Conservation (phyloP, 2,113 vertebrate species). For the Heterochromis multidens region DNA sequence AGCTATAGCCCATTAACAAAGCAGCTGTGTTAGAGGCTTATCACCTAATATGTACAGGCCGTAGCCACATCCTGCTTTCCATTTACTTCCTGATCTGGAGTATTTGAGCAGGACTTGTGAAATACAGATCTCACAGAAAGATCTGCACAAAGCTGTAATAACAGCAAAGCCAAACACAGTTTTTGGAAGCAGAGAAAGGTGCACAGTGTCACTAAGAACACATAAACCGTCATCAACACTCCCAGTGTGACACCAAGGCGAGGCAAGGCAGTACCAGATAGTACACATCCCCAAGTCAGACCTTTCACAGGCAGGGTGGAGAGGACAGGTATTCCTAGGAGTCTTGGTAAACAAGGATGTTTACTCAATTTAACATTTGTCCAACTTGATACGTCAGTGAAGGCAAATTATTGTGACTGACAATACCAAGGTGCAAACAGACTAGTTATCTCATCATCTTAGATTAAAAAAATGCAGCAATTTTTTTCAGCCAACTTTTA, state of each 20-base stretch:
- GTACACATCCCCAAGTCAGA: constrained; percentile 13
- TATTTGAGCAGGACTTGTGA: constrained; percentile 43
- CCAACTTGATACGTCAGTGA: not conserved
- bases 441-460: not conserved
- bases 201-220: not conserved
- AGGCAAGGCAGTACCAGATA: constrained; percentile 5
- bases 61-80: constrained; percentile 55
- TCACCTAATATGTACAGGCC: not conserved
- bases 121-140: constrained; percentile 26
- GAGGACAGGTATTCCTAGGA: not conserved
- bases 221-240: constrained; percentile 30
- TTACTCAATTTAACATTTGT: constrained; percentile 9
- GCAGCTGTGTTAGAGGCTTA: not conserved
- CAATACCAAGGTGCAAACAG: not conserved
- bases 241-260: not conserved
- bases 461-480: not conserved
- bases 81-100: constrained; percentile 4
- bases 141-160: not conserved
- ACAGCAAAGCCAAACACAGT: constrained; percentile 11
- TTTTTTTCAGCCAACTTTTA: not conserved
- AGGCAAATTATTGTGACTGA: not conserved
- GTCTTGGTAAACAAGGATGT: constrained; percentile 35
- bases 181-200: not conserved
- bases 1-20: not conserved
- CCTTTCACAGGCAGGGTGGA: constrained; percentile 12